Evolutionary conservation across 1,140 invertebrate genomes (phyloP).

Genomic region (Macrobrachium rosenbergii): DNA sequence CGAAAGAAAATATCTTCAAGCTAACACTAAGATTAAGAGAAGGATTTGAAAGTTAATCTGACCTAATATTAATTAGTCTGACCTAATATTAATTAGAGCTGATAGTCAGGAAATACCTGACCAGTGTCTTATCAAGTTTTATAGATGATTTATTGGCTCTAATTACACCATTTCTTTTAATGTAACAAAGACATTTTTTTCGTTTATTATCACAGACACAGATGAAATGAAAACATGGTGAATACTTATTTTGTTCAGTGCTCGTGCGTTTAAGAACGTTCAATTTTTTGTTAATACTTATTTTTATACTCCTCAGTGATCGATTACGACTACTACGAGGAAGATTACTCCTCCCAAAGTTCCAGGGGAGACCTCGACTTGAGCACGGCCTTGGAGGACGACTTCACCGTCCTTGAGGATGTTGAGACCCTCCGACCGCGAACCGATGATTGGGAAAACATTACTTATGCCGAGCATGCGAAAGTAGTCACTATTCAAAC

Average conservation of each 20-base stretch:
- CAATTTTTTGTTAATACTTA: background rate
- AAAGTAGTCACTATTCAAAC: constrained; percentile 36
- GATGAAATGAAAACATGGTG: too few relatives aligned
- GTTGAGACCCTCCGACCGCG: background rate
- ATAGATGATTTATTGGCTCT: too few relatives aligned
- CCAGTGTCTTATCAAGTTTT: too few relatives aligned
- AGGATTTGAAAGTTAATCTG: too few relatives aligned
- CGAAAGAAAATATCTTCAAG: too few relatives aligned
- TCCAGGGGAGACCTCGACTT: constrained; percentile 8
- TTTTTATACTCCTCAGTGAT: background rate
- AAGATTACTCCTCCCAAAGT: background rate
- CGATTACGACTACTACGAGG: constrained; percentile 23
- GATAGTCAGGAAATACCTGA: too few relatives aligned
- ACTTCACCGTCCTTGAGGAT: constrained; percentile 19
- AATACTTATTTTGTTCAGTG: background rate
- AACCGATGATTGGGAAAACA: background rate
- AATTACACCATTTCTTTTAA: too few relatives aligned
- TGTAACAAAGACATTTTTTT: too few relatives aligned
- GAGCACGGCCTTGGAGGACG: constrained; percentile 10
- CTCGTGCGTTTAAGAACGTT: background rate
- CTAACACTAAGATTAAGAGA: too few relatives aligned
- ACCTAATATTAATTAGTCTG: too few relatives aligned
- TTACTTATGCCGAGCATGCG: constrained; percentile 39
- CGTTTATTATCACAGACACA: too few relatives aligned
- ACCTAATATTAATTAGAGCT: too few relatives aligned